A percentile compares a stretch with the other conserved stretches of the same genome.
These are phyloP conservation scores for Radopholus similis DNA, from an alignment of 1,140 invertebrate species.

Conservation along the genomic window DNA sequence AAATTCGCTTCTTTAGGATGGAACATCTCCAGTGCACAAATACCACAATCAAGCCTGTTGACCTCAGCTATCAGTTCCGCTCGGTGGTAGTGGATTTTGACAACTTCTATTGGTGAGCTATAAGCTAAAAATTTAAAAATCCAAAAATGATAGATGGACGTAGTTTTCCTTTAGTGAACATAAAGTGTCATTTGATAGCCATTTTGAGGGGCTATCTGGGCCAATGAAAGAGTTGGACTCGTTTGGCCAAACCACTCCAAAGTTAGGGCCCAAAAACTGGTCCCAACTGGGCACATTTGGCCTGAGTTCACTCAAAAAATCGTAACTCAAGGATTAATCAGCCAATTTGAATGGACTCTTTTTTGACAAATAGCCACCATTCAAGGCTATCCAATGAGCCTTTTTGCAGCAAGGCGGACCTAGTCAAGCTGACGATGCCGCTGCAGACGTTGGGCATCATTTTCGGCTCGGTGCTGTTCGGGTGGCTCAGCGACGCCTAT, in stretches of 20 bases:
- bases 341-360: no score
- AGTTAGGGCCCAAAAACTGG: no score
- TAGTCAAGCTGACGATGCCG: background rate
- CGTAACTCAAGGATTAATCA: no score
- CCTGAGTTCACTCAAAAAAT: no score
- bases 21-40: background rate
- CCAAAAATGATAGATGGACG: background rate
- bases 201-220: background rate
- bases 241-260: no score
- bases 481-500: slow-evolving; percentile 16
- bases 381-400: background rate
- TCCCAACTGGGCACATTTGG: no score
- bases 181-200: background rate
- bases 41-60: background rate
- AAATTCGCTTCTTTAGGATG: slow-evolving; percentile 6
- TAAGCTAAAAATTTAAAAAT: background rate
- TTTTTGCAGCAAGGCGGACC: background rate
- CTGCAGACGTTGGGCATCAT: slow-evolving; percentile 20
- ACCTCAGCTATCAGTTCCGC: background rate
- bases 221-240: no score
- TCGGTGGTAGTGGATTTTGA: slow-evolving; percentile 6
- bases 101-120: background rate
- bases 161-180: background rate
- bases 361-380: no score
- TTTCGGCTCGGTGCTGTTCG: slow-evolving; percentile 23